These are phyloP conservation scores for Riparia riparia DNA, from an alignment of 2,113 vertebrate species.

Conservation along the genomic window DNA sequence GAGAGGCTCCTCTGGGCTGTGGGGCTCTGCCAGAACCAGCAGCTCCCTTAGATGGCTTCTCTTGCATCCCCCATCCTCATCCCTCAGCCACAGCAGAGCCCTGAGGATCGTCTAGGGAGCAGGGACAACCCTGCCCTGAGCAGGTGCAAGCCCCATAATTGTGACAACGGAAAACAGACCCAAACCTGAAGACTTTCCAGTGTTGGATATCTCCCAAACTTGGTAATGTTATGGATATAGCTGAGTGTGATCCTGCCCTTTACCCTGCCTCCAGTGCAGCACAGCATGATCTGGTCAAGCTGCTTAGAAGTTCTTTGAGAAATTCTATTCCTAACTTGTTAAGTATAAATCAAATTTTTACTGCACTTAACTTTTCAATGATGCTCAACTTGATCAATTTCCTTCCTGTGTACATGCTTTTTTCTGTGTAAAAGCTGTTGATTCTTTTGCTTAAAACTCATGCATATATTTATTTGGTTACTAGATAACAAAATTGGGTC, in stretches of 20 bases:
- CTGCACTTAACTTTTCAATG: background rate
- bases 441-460: background rate
- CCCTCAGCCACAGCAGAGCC: background rate
- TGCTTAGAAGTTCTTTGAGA: background rate
- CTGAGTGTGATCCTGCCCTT: background rate
- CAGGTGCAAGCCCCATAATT: accelerated
- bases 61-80: background rate
- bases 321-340: background rate
- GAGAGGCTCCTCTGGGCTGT: background rate
- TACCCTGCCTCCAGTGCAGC: background rate
- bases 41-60: background rate
- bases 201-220: background rate
- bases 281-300: background rate
- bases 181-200: background rate
- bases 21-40: background rate
- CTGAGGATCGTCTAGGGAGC: background rate
- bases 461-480: background rate
- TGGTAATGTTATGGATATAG: background rate
- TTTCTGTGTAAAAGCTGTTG: background rate
- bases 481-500: background rate
- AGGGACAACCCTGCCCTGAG: background rate
- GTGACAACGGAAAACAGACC: background rate
- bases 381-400: background rate
- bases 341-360: background rate
- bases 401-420: background rate